Base-by-base conservation (phyloP, 2,797 vertebrate genomes). In the Amazonetta brasiliensis region DNA sequence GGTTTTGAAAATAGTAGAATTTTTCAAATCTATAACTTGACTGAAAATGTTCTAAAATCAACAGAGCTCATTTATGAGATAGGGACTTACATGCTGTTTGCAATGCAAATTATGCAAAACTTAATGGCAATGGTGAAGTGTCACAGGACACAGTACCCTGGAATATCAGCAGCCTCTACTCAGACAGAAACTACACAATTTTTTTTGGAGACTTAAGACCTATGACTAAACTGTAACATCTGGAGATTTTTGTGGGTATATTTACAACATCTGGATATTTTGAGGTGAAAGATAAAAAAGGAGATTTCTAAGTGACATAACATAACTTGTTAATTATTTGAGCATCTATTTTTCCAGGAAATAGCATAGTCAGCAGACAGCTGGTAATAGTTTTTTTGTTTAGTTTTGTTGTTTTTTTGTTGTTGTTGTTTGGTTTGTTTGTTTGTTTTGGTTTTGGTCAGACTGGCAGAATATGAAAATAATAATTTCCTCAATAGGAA, bases 261-360 rank as follows among this genome's bases (percentile, higher is more conserved):
- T 43, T 43, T 66, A 33, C 26, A 78, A 23, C 22, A 43, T 8
- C 39, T 19, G 26, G 33, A 3, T 60, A 33, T 62, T 87, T 86
- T 60, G 22, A 89, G 46, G 56, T 56, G 37, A 74, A 92, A 89
- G 26, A 79, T 12, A 91, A 46, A 82, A 80, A 80, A 77, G 35
- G 13, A 80, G 7, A 30, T 80, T 77, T 89, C 48, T 64, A n/a
- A 64, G 6, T 72, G 66, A 74, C 14, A 14, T 46, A 50, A 67
- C 31, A 48, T 48, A 25, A 48, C 14, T 71, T 80, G 20, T 85
- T 37, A 28, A 58, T 54, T 59, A 87, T 79, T 62, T 43, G 46
- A 37, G 3, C 12, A 44, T 35, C 4, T 8, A 0, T 56, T 90
- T 85, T 79, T 56, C 72, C 31, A 83, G 52, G 48, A 80, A 54